A percentile compares a stretch with the other conserved stretches of the same genome.
Evolutionary conservation across 2,888 invertebrate species (phyloP).

Genomic region (Cistogaster globosa): DNA sequence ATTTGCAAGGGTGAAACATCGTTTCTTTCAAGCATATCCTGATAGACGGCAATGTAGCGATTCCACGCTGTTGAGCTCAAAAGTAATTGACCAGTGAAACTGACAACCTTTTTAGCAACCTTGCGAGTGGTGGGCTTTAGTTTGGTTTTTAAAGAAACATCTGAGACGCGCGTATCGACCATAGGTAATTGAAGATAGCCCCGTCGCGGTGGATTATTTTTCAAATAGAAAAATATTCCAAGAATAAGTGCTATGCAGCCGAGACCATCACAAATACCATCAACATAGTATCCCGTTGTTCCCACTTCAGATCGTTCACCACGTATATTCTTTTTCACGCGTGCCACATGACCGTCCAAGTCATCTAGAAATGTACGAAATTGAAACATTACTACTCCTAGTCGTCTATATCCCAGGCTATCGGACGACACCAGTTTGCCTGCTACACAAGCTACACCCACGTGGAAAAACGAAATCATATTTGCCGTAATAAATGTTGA

Average conservation of each 20-base stretch:
- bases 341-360: conserved; percentile 93
- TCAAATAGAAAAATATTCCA: conserved; percentile 88
- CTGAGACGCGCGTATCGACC: conserved; percentile 79
- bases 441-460: conserved; percentile 89
- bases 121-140: conserved; percentile 88
- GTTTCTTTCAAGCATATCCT: conserved; percentile 88
- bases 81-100: conserved; percentile 88
- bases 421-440: conserved; percentile 90
- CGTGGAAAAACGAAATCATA: conserved; percentile 91
- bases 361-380: conserved; percentile 92
- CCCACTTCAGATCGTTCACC: conserved; percentile 93
- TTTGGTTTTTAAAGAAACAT: conserved; percentile 85
- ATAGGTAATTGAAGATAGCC: conserved; percentile 88
- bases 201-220: conserved; percentile 88
- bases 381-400: conserved; percentile 91
- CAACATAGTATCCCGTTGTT: conserved; percentile 91
- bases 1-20: conserved; percentile 84
- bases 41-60: conserved; percentile 91
- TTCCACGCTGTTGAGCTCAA: conserved; percentile 92
- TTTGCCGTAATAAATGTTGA: conserved; percentile 89
- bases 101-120: conserved; percentile 86
- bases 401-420: conserved; percentile 87
- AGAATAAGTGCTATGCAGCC: conserved; percentile 89
- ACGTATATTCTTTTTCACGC: conserved; percentile 88
- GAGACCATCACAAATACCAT: conserved; percentile 91